Percentiles rank a stretch among this genome's conserved stretches.
These are phyloP conservation scores for Dryas iulia DNA, from an alignment of 1,140 invertebrate species.

Conservation along the genomic window DNA sequence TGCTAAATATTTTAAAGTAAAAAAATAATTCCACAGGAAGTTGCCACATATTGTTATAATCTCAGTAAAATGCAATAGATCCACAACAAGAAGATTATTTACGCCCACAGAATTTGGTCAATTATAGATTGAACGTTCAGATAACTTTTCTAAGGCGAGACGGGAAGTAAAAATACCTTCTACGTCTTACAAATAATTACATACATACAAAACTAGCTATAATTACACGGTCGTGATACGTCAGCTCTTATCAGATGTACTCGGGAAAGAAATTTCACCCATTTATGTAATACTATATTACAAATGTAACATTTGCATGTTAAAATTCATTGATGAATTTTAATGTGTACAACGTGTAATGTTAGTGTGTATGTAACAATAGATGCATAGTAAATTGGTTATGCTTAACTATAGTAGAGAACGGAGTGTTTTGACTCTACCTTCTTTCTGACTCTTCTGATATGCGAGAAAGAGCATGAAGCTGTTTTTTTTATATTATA, in stretches of 20 bases:
- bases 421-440: too few relatives aligned
- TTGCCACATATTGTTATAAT: background rate
- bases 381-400: background rate
- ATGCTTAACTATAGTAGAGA: too few relatives aligned
- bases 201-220: background rate
- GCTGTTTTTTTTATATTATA: too few relatives aligned
- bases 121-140: background rate
- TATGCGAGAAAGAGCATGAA: too few relatives aligned
- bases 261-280: background rate
- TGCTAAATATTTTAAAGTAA: background rate
- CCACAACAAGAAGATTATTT: background rate
- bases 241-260: background rate
- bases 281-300: background rate
- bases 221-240: background rate
- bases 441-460: too few relatives aligned
- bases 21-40: background rate
- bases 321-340: background rate
- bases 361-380: background rate
- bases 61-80: background rate
- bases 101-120: background rate
- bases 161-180: background rate
- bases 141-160: background rate
- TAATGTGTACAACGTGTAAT: background rate
- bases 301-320: background rate
- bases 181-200: background rate